Percentiles rank a stretch among this genome's conserved stretches.
Evolutionary conservation across 2,113 vertebrate genomes (phyloP).

Genomic region (Ptilorrhoa leucosticta): DNA sequence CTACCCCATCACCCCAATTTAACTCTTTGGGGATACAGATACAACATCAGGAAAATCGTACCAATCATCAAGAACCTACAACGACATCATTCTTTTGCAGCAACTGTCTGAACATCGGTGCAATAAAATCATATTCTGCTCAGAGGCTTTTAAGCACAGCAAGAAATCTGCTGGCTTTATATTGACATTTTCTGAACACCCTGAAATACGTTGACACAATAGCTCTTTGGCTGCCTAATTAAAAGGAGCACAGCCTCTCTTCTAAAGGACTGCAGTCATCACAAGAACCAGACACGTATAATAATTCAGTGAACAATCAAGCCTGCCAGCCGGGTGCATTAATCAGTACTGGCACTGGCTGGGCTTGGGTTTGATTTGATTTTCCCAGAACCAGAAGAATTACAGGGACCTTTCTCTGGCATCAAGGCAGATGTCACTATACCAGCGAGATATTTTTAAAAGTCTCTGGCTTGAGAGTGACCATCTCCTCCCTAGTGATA

Average conservation of each 20-base stretch:
- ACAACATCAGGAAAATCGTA: background rate
- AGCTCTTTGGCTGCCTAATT: slow-evolving; percentile 16
- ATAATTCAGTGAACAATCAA: slow-evolving; percentile 27
- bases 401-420: background rate
- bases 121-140: background rate
- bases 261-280: background rate
- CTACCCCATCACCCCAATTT: background rate
- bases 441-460: background rate
- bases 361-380: slow-evolving; percentile 25
- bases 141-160: slow-evolving; percentile 3
- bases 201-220: background rate
- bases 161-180: slow-evolving; percentile 12
- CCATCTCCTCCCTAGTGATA: background rate
- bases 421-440: background rate
- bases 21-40: background rate
- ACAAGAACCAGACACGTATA: background rate
- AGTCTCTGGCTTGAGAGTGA: background rate
- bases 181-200: background rate
- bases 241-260: slow-evolving; percentile 33
- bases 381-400: slow-evolving; percentile 11
- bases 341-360: slow-evolving; percentile 5
- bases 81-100: background rate
- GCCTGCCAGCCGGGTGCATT: slow-evolving; percentile 4
- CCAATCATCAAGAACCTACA: background rate
- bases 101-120: background rate